Conservation (phyloP, 1,140 invertebrate species). For the Drosophila varians region DNA sequence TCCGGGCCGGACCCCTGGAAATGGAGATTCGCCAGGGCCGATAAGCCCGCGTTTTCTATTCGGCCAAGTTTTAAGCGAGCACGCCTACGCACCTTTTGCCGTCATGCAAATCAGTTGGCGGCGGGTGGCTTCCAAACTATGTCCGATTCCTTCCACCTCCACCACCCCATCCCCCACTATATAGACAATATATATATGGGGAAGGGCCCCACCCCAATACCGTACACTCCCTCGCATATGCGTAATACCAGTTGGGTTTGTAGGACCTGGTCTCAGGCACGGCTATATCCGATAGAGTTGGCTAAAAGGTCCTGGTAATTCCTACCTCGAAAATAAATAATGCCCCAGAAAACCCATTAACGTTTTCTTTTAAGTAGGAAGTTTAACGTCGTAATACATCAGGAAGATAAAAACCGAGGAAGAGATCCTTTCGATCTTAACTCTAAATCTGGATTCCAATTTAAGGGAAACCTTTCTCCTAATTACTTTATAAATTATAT, state of each 20-base stretch:
- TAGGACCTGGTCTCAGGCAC: slow-evolving; percentile 27
- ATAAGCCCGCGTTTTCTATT: slow-evolving; percentile 51
- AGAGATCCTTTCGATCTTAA: not conserved
- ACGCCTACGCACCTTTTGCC: slow-evolving; percentile 75
- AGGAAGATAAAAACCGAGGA: not conserved
- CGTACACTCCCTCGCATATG: slow-evolving; percentile 42
- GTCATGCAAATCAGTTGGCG: slow-evolving; percentile 75
- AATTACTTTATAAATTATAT: not conserved
- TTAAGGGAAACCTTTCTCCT: not conserved
- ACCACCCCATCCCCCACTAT: no score
- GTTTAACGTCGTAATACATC: no score
- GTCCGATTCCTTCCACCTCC: no score
- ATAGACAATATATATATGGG: not conserved
- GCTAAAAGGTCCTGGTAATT: not conserved
- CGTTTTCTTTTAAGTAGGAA: no score
- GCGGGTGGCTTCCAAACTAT: slow-evolving; percentile 36
- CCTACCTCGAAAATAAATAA: no score
- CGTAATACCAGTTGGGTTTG: slow-evolving; percentile 60
- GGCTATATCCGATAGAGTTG: slow-evolving; percentile 22
- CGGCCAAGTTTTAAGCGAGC: slow-evolving; percentile 46
- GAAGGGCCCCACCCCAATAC: slow-evolving; percentile 3
- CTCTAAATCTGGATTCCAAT: not conserved
- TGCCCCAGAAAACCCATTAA: no score
- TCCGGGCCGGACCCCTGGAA: slow-evolving; percentile 37
- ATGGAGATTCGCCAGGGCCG: slow-evolving; percentile 57